phyloP scores from a whole-genome alignment of 2,797 vertebrate species.

The Rhabdophis nuchalis region DNA sequence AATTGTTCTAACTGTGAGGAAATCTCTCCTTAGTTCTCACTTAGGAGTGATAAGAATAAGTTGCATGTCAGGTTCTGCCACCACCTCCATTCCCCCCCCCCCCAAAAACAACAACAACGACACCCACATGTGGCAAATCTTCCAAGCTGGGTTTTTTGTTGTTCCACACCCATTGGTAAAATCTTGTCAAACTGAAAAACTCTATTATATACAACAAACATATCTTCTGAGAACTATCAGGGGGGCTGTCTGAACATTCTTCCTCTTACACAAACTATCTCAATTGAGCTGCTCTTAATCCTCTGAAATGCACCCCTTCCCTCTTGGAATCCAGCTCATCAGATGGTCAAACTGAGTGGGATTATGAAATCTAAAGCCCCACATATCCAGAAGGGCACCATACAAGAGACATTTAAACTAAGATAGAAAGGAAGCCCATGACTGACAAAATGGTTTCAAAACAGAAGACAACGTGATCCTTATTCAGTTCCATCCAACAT shows the following conservation, averaged over 20 bases:
- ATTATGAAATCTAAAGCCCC: neutral
- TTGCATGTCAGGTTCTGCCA: neutral
- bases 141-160: too few species aligned
- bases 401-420: neutral
- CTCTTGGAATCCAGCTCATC: too few species aligned
- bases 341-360: neutral
- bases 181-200: too few species aligned
- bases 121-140: too few species aligned
- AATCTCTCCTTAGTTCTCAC: neutral
- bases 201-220: too few species aligned
- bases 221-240: too few species aligned
- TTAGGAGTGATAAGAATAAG: neutral
- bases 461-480: neutral
- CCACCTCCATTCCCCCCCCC: too few species aligned
- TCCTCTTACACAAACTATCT: too few species aligned
- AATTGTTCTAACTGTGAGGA: neutral
- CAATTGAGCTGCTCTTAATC: too few species aligned
- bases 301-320: too few species aligned
- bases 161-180: too few species aligned
- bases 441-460: neutral
- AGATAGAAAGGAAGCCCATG: neutral
- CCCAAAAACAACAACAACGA: accelerated
- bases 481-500: neutral
- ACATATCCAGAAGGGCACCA: neutral
- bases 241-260: too few species aligned